phyloP scores from a whole-genome alignment of 1,140 invertebrate species.

The Hyles euphorbiae region DNA sequence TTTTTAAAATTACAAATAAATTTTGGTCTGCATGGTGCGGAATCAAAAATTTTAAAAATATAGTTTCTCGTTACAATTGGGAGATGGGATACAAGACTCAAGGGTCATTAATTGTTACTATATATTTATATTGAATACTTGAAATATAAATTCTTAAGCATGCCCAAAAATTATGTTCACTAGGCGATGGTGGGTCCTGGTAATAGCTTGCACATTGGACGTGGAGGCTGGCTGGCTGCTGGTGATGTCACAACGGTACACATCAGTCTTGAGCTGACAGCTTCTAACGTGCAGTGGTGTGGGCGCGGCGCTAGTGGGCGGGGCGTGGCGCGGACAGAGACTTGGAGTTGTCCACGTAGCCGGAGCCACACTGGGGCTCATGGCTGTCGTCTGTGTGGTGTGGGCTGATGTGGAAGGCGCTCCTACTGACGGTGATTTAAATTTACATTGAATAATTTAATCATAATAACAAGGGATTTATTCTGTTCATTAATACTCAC shows the following conservation, averaged over 20 bases:
- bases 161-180: conserved; percentile 1
- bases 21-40: too few relatives aligned
- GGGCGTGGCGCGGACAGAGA: conserved; percentile 82
- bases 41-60: too few relatives aligned
- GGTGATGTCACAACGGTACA: conserved; percentile 68
- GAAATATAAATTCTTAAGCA: too few relatives aligned
- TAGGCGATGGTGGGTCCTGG: conserved; percentile 59
- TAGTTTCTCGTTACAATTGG: too few relatives aligned
- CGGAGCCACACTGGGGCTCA: conserved; percentile 87
- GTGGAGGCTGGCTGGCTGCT: conserved; percentile 76
- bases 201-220: conserved; percentile 75
- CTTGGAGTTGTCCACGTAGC: conserved; percentile 83
- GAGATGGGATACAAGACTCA: too few relatives aligned
- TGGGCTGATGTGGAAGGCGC: conserved; percentile 88
- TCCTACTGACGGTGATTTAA: conserved; percentile 76
- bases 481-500: too few relatives aligned
- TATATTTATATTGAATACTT: too few relatives aligned
- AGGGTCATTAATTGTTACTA: too few relatives aligned
- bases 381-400: conserved; percentile 89
- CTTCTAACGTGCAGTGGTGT: conserved; percentile 91
- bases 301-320: conserved; percentile 85
- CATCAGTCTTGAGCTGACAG: conserved; percentile 79
- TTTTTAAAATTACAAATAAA: too few relatives aligned
- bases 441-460: neutral
- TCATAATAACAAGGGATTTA: too few relatives aligned